phyloP scores from a whole-genome alignment of 2,888 invertebrate species.

The Graphium colonna region DNA sequence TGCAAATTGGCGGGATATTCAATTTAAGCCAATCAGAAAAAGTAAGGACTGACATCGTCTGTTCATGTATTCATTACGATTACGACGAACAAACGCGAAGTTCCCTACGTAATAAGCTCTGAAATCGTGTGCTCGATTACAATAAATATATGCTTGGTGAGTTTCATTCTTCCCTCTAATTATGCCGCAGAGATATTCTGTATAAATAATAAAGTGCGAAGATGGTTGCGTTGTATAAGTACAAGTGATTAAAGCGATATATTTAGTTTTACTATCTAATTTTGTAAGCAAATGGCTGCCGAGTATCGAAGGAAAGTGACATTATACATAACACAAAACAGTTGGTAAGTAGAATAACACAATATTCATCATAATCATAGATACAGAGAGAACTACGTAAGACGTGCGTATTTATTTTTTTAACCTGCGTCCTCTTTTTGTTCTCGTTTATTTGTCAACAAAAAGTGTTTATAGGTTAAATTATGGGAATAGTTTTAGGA shows the following conservation, averaged over 20 bases:
- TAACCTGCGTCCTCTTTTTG: background rate
- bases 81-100: constrained; percentile 64
- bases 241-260: constrained; percentile 42
- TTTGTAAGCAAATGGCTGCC: constrained; percentile 80
- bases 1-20: constrained; percentile 61
- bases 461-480: background rate
- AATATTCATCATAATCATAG: constrained; percentile 21
- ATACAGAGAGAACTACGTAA: constrained; percentile 17
- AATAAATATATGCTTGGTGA: constrained; percentile 69
- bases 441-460: constrained; percentile 4
- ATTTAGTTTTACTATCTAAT: constrained; percentile 71
- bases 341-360: constrained; percentile 31
- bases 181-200: constrained; percentile 29
- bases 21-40: constrained; percentile 63
- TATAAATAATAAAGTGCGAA: constrained; percentile 28
- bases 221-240: constrained; percentile 16
- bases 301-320: constrained; percentile 68
- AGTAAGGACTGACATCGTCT: constrained; percentile 55
- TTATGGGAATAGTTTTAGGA: background rate
- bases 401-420: background rate
- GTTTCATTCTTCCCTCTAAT: constrained; percentile 52
- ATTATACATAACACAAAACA: constrained; percentile 40
- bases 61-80: constrained; percentile 64
- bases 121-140: constrained; percentile 75
- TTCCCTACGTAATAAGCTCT: constrained; percentile 78